Evolutionary conservation across 2,888 invertebrate species (phyloP).

Genomic region (Spialia ferax): DNA sequence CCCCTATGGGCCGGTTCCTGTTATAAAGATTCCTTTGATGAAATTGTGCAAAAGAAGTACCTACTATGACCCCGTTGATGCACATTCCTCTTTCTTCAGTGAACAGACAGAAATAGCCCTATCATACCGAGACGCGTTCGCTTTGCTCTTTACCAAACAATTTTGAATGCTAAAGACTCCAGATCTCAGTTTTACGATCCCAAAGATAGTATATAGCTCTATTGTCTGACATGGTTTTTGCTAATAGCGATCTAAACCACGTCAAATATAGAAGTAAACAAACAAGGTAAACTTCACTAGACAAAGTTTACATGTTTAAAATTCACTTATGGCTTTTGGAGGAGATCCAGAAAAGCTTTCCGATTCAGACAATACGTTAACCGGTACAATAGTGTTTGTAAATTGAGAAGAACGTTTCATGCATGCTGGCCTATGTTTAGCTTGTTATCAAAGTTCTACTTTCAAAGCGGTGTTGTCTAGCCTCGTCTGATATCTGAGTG

Average conservation of each 20-base stretch:
- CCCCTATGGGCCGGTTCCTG: constrained; percentile 21
- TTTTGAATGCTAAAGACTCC: neutral
- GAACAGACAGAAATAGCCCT: constrained; percentile 6
- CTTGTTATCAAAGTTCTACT: neutral
- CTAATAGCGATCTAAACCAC: neutral
- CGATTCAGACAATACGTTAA: constrained; percentile 33
- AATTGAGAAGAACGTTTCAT: constrained; percentile 6
- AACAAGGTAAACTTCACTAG: neutral
- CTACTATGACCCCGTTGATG: neutral
- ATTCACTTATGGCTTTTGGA: constrained; percentile 36
- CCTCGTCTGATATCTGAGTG: neutral
- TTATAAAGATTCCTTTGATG: constrained; percentile 31
- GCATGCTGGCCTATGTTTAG: neutral
- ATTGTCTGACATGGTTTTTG: too few relatives aligned
- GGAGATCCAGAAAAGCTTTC: constrained; percentile 27
- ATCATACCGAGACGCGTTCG: neutral
- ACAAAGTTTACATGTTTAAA: constrained; percentile 45
- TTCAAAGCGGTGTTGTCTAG: neutral
- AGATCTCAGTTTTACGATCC: neutral
- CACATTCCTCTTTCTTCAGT: constrained; percentile 14
- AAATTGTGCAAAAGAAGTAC: constrained; percentile 38
- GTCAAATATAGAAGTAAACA: neutral
- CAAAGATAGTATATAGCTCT: neutral
- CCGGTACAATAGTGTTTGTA: constrained; percentile 23
- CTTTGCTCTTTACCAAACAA: constrained; percentile 4